Percentiles rank a stretch among this genome's conserved stretches.
Evolutionary conservation across 2,888 invertebrate genomes (phyloP).

Genomic region (Troglohyphantes excavatus): DNA sequence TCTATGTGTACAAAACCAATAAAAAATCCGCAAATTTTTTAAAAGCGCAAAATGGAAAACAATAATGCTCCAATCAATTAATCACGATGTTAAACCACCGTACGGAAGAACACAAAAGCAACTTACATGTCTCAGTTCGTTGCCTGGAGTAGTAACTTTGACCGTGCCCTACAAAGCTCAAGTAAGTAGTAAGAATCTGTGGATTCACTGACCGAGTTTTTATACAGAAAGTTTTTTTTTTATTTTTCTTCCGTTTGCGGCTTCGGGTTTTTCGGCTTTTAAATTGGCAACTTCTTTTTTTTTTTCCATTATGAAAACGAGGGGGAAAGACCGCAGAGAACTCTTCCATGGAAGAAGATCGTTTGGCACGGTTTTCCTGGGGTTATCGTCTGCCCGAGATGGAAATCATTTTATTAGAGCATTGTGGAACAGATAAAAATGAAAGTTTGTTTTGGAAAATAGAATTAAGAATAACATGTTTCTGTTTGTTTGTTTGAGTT

Average conservation of each 20-base stretch:
- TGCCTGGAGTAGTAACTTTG: neutral
- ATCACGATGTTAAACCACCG: no score
- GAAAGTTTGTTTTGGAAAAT: slow-evolving; percentile 26
- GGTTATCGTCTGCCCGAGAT: neutral
- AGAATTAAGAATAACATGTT: neutral
- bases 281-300: slow-evolving; percentile 38
- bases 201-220: slow-evolving; percentile 52
- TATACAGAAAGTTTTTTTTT: slow-evolving; percentile 25
- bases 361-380: slow-evolving; percentile 7
- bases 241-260: slow-evolving; percentile 1
- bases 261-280: slow-evolving; percentile 30
- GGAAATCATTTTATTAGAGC: neutral
- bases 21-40: no score
- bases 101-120: neutral
- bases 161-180: slow-evolving; percentile 32
- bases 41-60: no score
- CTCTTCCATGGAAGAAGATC: neutral
- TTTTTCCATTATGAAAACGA: no score
- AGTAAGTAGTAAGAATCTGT: slow-evolving; percentile 13
- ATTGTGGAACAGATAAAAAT: slow-evolving; percentile 10
- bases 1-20: no score
- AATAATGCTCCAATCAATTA: neutral
- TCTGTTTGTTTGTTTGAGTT: neutral
- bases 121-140: slow-evolving; percentile 31
- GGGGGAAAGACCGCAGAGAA: slow-evolving; percentile 26